Evolutionary conservation across 2,113 vertebrate species (phyloP).

Genomic region (Tiliqua scincoides): DNA sequence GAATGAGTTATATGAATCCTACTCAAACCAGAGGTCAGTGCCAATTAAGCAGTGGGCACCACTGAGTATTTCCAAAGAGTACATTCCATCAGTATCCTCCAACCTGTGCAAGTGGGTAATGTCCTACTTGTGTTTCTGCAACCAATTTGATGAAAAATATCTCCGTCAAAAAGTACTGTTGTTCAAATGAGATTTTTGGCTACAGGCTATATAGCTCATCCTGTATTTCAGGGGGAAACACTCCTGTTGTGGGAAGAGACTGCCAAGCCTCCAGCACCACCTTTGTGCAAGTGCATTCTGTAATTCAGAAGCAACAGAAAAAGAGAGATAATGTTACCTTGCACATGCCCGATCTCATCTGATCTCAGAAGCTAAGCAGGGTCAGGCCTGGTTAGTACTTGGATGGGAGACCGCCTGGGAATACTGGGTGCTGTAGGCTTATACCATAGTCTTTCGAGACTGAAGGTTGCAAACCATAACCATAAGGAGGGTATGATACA

Average conservation of each 20-base stretch:
- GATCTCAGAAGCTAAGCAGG: no score
- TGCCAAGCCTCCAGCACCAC: background rate
- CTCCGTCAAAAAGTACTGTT: background rate
- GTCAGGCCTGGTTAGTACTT: no score
- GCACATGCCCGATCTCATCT: no score
- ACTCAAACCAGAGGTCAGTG: background rate
- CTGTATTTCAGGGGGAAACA: no score
- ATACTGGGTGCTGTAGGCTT: no score
- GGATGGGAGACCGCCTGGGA: no score
- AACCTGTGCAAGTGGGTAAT: background rate
- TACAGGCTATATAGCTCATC: background rate
- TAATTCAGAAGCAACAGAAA: background rate
- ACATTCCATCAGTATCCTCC: background rate
- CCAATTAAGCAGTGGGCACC: background rate
- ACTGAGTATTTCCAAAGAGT: background rate
- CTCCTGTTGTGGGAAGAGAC: background rate
- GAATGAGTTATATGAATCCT: background rate
- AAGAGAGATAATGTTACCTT: background rate
- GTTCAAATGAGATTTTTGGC: background rate
- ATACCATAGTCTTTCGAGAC: no score
- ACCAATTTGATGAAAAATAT: background rate
- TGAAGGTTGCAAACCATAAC: no score
- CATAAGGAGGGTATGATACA: background rate
- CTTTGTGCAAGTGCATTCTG: background rate
- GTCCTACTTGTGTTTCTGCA: background rate